Conservation (phyloP, 2,113 vertebrate species). For the Oreocharis arfaki region DNA sequence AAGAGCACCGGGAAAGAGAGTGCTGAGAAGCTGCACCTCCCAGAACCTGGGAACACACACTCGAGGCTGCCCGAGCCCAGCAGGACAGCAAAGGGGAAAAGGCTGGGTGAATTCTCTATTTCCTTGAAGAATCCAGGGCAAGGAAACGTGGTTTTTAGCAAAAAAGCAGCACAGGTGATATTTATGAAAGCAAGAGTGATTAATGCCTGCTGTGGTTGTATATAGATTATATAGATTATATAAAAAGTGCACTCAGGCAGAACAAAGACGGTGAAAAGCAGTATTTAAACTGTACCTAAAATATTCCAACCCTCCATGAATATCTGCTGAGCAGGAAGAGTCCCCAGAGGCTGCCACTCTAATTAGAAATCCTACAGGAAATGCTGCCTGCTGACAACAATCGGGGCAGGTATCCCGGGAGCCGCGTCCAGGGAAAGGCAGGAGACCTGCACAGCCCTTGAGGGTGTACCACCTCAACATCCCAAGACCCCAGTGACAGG, state of each 20-base stretch:
- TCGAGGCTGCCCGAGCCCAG: neutral
- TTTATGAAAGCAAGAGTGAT: neutral
- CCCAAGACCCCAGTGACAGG: neutral
- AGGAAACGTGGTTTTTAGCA: neutral
- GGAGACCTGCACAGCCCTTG: neutral
- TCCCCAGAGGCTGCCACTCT: constrained; percentile 1
- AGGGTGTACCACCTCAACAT: neutral
- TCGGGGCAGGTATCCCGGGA: neutral
- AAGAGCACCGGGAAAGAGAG: neutral
- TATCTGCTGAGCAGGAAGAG: neutral
- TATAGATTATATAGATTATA: neutral
- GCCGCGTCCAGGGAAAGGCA: neutral
- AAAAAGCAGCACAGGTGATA: neutral
- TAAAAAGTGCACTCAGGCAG: neutral
- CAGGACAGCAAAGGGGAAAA: neutral
- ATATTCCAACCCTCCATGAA: neutral
- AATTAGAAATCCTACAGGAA: constrained; percentile 33
- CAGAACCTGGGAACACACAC: neutral
- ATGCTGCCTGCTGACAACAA: neutral
- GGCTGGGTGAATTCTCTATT: neutral
- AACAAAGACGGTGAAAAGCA: neutral
- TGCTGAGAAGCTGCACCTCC: neutral
- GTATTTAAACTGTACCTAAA: constrained; percentile 4
- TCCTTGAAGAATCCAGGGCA: neutral
- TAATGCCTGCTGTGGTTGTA: neutral